A percentile compares a stretch with the other conserved stretches of the same genome.
These are phyloP conservation scores for Meriones unguiculatus DNA, from an alignment of 2,113 vertebrate genomes.

Conservation along the genomic window DNA sequence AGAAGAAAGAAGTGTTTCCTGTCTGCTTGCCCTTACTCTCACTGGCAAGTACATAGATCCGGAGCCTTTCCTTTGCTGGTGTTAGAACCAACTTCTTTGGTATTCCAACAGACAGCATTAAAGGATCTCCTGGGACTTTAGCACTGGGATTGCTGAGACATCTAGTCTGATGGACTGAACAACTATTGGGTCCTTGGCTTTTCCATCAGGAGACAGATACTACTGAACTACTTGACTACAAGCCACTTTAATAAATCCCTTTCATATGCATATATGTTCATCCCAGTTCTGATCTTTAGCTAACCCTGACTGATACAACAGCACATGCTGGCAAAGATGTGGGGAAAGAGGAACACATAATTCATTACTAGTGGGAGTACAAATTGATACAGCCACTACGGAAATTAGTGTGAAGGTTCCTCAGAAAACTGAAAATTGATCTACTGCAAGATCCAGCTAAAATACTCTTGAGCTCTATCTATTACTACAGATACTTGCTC, in stretches of 20 bases:
- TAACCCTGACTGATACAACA: not conserved
- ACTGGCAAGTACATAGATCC: not conserved
- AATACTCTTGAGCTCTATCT: no score
- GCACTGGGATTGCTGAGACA: not conserved
- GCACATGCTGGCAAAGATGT: not conserved
- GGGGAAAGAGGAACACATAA: not conserved
- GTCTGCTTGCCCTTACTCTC: not conserved
- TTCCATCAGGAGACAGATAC: not conserved
- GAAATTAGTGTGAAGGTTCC: no score
- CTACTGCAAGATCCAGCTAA: no score
- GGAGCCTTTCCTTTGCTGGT: not conserved
- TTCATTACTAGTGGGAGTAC: not conserved
- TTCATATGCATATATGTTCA: not conserved
- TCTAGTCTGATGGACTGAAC: not conserved
- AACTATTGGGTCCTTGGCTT: not conserved
- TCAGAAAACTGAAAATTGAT: no score
- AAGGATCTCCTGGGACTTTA: not conserved
- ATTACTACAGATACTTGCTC: no score
- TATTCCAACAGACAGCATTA: not conserved
- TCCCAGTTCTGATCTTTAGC: not conserved
- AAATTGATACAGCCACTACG: no score
- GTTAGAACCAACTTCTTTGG: not conserved
- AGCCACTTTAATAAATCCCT: not conserved
- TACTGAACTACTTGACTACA: not conserved
- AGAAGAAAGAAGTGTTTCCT: not conserved